Conservation (phyloP, 1,140 invertebrate genomes). For the Drosophila subpulchrella region DNA sequence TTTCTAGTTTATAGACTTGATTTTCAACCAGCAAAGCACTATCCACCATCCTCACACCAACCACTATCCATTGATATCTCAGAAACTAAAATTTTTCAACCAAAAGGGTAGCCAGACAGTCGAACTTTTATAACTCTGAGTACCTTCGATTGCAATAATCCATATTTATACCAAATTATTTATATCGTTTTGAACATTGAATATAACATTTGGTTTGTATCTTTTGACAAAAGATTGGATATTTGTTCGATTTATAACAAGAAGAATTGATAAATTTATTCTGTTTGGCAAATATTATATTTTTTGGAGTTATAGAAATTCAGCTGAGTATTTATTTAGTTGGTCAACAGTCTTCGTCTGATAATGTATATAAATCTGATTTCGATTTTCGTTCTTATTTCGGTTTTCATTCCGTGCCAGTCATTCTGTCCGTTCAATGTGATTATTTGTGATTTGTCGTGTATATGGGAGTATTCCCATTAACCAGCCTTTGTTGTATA, state of each 20-base stretch:
- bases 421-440: constrained; percentile 23
- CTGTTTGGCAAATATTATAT: background rate
- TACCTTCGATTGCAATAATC: background rate
- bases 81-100: constrained; percentile 18
- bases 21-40: constrained; percentile 55
- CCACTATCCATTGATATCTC: constrained; percentile 8
- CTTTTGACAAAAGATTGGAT: background rate
- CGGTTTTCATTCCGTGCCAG: constrained; percentile 25
- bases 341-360: background rate
- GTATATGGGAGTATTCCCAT: constrained; percentile 11
- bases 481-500: background rate
- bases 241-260: background rate
- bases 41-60: constrained; percentile 29
- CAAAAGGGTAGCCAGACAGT: background rate
- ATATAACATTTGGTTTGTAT: background rate
- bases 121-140: background rate
- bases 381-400: constrained; percentile 29
- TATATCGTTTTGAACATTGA: too few species aligned
- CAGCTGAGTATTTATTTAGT: constrained; percentile 1
- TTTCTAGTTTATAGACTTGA: constrained; percentile 62
- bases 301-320: background rate
- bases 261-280: background rate
- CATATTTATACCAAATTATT: background rate
- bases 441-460: constrained; percentile 17
- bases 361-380: constrained; percentile 10